These are phyloP conservation scores for Trachops cirrhosus DNA, from an alignment of 2,797 vertebrate species.

Conservation along the genomic window DNA sequence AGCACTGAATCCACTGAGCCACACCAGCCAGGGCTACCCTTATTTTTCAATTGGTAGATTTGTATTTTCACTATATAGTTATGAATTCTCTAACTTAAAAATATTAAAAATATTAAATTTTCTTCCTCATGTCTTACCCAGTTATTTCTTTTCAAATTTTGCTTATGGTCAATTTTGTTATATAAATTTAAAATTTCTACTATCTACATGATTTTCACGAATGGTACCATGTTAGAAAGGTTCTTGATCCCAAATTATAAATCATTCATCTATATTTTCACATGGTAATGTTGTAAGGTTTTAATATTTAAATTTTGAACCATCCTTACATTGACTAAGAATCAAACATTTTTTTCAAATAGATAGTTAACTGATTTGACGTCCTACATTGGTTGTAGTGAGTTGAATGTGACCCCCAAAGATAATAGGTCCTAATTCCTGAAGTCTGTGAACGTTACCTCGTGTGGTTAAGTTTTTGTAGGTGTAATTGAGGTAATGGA, in stretches of 20 bases:
- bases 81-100: background rate
- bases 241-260: background rate
- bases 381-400: background rate
- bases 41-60: background rate
- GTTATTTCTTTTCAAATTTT: background rate
- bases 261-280: background rate
- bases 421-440: background rate
- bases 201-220: background rate
- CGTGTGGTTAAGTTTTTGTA: background rate
- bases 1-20: too few species aligned
- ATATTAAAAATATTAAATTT: background rate
- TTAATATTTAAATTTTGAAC: background rate
- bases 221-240: background rate
- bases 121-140: background rate
- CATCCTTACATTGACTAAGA: background rate
- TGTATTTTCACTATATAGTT: background rate
- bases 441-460: background rate
- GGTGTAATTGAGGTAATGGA: background rate
- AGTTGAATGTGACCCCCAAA: background rate
- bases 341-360: background rate
- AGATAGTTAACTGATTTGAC: background rate
- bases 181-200: background rate
- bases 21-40: background rate
- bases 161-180: background rate
- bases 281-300: background rate